phyloP scores from a whole-genome alignment of 2,797 vertebrate genomes.

The Enteromius anoplus region DNA sequence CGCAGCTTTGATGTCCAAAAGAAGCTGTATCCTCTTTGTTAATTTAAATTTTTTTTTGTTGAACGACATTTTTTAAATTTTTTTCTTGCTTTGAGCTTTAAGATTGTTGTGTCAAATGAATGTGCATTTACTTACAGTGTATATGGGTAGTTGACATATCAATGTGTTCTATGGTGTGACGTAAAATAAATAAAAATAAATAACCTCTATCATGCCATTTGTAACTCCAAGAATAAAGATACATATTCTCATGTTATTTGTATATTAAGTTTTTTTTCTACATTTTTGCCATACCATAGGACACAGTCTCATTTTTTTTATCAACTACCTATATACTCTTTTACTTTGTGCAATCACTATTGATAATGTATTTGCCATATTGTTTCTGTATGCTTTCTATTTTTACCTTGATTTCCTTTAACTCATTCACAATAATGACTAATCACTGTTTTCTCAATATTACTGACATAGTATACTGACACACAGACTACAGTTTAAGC shows the following conservation, averaged over 20 bases:
- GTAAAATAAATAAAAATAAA: no score
- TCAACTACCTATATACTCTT: background rate
- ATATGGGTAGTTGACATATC: no score
- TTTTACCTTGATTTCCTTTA: conserved; percentile 63
- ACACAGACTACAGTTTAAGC: conserved; percentile 80
- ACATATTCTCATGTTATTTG: no score
- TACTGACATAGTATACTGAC: conserved; percentile 80
- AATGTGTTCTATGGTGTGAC: no score
- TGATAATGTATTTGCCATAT: conserved; percentile 40
- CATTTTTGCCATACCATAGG: no score
- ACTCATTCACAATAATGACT: conserved; percentile 64
- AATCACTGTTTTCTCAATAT: conserved; percentile 65
- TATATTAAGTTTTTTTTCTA: no score
- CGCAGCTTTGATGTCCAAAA: conserved; percentile 15
- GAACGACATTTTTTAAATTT: background rate
- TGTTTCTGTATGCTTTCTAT: conserved; percentile 60
- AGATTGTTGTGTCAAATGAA: background rate
- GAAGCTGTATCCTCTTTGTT: background rate
- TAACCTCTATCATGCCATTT: no score
- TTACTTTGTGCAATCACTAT: background rate
- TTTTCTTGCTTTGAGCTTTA: background rate
- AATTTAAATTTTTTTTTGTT: background rate
- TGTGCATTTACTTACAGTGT: background rate
- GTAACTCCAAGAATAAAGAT: no score
- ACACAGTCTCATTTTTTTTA: no score